Evolutionary conservation across 2,113 vertebrate species (phyloP), one percentile per base, ranked within the genome.

Genomic region (Sinosuthora webbiana): DNA sequence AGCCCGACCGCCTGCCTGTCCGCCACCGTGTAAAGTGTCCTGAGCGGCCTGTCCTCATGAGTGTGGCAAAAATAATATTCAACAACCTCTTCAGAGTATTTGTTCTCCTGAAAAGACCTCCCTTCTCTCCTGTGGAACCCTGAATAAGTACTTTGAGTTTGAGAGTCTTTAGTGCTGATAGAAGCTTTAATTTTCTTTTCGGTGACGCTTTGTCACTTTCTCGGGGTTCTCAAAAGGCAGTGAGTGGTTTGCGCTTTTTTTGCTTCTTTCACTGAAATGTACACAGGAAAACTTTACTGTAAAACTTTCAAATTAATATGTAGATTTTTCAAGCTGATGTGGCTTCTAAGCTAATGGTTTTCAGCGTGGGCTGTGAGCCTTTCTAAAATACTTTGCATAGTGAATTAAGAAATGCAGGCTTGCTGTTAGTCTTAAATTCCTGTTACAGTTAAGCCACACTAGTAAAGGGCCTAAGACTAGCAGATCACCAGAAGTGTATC

Each of bases 1-100:
- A 39, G 22, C 35, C 30, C 28, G 0, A 2, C 27, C 53, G 30
- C 30, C 0, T 13, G 39, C 3, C 14, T 11, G 25, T 13, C 1
- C 5, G 17, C 16, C 4, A 0, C 11, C 20, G 7, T n/a, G 7
- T 65, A 0, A 19, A 44, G 28, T 2, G 8, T 17, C 28, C 28
- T 20, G 6, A 7, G 41, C 31, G 41, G 39, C 3, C 22, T 11
- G 15, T 7, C 24, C 13, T 20, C 3, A 27, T 9, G 18, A 49
- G 13, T 37, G 9, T 8, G 10, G 15, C 17, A 68, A 33, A 37
- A 11, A 6, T 33, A 21, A 22, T 10, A 2, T 9, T 53, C 1
- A 4, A 18, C 23, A 62, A 17, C 3, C 9, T 77, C 49, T n/a
- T 47, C 39, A 9, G 28, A 23, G 23, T 17, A 63, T 59, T 42